Evolutionary conservation across 1,140 invertebrate genomes (phyloP).

Genomic region (Drosophila aff.): DNA sequence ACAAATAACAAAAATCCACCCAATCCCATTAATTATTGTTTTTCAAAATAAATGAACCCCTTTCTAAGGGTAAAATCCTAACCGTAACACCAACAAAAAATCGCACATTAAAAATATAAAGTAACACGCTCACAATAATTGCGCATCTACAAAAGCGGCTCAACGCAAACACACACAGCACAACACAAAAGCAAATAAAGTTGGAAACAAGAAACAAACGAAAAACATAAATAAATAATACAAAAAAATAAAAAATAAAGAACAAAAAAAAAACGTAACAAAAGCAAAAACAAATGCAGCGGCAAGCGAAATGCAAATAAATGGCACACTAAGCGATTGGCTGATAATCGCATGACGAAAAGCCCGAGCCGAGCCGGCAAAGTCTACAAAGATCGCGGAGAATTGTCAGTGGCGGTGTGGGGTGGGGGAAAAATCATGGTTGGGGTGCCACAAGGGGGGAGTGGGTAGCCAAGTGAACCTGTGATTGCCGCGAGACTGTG

Average conservation of each 20-base stretch:
- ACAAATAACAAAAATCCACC: background rate
- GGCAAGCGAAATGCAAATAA: conserved; percentile 75
- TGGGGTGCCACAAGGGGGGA: background rate
- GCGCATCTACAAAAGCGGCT: conserved; percentile 74
- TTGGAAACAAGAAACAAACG: conserved; percentile 45
- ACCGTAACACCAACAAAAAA: conserved; percentile 38
- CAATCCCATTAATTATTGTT: background rate
- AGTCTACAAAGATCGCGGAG: conserved; percentile 45
- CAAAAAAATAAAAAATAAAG: conserved; percentile 22
- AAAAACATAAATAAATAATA: conserved; percentile 22
- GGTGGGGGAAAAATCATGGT: conserved; percentile 1
- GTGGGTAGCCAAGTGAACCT: conserved; percentile 50
- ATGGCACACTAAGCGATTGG: conserved; percentile 80
- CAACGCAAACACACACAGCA: conserved; percentile 45
- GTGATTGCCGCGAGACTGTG: conserved; percentile 65
- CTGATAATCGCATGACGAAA: conserved; percentile 81
- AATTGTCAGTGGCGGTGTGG: background rate
- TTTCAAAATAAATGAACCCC: background rate
- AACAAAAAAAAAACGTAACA: conserved; percentile 24
- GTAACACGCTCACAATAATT: conserved; percentile 83
- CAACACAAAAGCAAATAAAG: conserved; percentile 67
- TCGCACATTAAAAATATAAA: conserved; percentile 69
- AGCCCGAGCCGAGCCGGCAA: conserved; percentile 41
- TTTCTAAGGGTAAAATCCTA: conserved; percentile 33
- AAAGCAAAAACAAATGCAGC: conserved; percentile 38